Conservation (phyloP, 2,797 vertebrate genomes). For the Acrossocheilus wenchowensis region DNA sequence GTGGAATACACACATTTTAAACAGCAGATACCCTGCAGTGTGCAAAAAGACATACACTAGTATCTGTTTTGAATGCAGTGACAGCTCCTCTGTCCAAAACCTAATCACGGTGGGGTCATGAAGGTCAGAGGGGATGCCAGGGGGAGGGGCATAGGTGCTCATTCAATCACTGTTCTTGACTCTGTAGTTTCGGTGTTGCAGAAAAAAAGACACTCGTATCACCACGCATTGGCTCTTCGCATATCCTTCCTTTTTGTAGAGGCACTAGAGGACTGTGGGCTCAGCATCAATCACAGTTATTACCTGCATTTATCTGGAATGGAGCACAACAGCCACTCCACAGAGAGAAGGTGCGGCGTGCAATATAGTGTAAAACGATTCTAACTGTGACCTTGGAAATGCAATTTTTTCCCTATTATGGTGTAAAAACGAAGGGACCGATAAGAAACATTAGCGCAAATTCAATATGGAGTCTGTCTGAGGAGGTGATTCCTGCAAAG, state of each 20-base stretch:
- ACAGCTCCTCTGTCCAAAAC: background rate
- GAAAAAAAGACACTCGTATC: background rate
- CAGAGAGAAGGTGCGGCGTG: background rate
- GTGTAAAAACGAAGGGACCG: constrained; percentile 3
- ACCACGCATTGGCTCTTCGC: background rate
- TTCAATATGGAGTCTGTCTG: constrained; percentile 44
- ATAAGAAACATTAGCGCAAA: constrained; percentile 48
- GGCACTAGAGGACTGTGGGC: constrained; percentile 15
- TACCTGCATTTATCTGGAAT: constrained; percentile 35
- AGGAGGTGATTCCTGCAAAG: constrained; percentile 28
- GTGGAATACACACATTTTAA: background rate
- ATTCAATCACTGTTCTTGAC: constrained; percentile 14
- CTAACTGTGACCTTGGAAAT: constrained; percentile 48
- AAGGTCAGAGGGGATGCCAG: background rate
- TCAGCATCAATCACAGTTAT: constrained; percentile 34
- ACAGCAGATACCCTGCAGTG: too few relatives aligned
- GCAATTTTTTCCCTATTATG: constrained; percentile 45
- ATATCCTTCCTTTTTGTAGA: constrained; percentile 11
- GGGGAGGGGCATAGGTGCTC: background rate
- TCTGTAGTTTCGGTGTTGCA: background rate
- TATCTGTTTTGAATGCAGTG: background rate
- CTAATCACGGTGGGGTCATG: constrained; percentile 6
- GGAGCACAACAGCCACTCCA: constrained; percentile 29
- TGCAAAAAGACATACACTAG: background rate
- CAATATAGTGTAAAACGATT: constrained; percentile 38